These are phyloP conservation scores for Hydraecia micacea DNA, from an alignment of 2,888 invertebrate species.

Conservation along the genomic window DNA sequence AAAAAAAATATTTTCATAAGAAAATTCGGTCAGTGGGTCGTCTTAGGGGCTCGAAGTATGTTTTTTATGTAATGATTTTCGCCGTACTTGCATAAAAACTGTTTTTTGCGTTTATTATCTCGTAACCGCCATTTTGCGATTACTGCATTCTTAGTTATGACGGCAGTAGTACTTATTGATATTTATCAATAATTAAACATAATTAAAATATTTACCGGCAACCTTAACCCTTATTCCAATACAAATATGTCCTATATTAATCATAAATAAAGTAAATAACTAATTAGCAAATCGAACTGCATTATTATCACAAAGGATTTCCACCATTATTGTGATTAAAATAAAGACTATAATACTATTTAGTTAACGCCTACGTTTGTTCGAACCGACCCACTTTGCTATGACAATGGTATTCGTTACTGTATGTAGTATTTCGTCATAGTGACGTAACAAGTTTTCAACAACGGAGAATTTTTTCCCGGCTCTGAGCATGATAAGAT, in stretches of 20 bases:
- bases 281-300: conserved; percentile 23
- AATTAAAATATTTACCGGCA: conserved; percentile 7
- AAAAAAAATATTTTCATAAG: no score
- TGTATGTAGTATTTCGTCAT: conserved; percentile 39
- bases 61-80: no score
- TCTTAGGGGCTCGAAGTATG: no score
- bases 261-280: conserved; percentile 12
- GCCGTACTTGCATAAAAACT: no score
- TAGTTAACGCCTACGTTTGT: conserved; percentile 38
- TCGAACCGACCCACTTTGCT: conserved; percentile 55
- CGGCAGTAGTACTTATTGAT: no score
- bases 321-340: not conserved
- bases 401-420: conserved; percentile 57
- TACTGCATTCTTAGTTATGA: no score
- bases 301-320: not conserved
- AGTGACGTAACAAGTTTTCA: conserved; percentile 43
- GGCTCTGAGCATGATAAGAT: conserved; percentile 15
- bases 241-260: conserved; percentile 33
- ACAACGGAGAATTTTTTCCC: conserved; percentile 30
- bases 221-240: conserved; percentile 29
- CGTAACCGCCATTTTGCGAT: no score
- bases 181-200: conserved; percentile 10
- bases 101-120: no score
- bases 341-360: conserved; percentile 20
- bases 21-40: no score